These are phyloP conservation scores for Gallinago stenura DNA, from an alignment of 2,797 vertebrate genomes.

Conservation along the genomic window DNA sequence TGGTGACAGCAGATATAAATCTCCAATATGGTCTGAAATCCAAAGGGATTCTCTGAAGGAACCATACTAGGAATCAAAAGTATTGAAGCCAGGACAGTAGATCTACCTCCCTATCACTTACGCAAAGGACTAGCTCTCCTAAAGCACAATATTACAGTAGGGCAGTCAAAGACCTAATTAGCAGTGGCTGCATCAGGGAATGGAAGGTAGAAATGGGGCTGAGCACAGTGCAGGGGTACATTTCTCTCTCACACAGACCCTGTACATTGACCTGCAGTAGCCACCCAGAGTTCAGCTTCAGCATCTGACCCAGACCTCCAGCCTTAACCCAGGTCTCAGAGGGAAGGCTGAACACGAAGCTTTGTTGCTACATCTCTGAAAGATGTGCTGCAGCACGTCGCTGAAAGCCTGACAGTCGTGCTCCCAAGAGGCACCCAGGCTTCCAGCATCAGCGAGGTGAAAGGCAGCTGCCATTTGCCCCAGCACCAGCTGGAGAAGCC, in stretches of 20 bases:
- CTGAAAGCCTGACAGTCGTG: neutral
- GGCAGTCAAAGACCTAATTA: neutral
- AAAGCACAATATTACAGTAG: neutral
- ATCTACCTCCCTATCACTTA: neutral
- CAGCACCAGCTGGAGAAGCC: constrained; percentile 69
- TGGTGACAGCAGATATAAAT: fast-evolving
- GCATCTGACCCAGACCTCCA: neutral
- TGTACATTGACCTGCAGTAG: neutral
- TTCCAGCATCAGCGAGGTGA: constrained; percentile 24
- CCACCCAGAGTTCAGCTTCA: neutral
- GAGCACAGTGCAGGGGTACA: neutral
- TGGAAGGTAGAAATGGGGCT: neutral
- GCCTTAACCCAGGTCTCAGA: neutral
- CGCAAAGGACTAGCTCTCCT: neutral
- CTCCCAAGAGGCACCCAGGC: neutral
- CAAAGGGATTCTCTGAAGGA: neutral
- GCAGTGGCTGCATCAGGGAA: neutral
- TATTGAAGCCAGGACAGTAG: neutral
- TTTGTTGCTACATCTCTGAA: neutral
- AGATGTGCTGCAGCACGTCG: neutral
- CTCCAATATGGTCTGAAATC: neutral
- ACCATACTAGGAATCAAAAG: neutral
- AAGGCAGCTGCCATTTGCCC: constrained; percentile 37
- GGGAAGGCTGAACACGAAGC: neutral
- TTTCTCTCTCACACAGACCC: neutral